Percentiles rank a stretch among this genome's conserved stretches.
Conservation (phyloP, 2,113 vertebrate genomes). For the Merops nubicus region DNA sequence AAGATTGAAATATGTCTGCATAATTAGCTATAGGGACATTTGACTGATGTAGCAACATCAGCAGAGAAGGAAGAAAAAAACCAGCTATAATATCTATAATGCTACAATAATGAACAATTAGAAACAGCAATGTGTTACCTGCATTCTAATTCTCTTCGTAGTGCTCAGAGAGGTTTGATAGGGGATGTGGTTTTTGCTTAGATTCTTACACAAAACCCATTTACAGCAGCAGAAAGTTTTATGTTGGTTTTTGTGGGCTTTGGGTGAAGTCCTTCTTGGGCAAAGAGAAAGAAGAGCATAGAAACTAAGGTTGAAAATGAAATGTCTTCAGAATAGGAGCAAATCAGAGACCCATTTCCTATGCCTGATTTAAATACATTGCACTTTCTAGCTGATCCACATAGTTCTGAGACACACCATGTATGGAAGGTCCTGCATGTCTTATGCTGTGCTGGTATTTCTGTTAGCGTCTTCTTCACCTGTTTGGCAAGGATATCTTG, state of each 20-base stretch:
- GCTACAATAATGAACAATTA: conserved; percentile 56
- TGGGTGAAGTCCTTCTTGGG: neutral
- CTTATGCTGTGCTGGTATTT: neutral
- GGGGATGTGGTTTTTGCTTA: neutral
- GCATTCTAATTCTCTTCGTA: conserved; percentile 21
- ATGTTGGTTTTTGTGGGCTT: neutral
- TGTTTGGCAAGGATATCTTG: neutral
- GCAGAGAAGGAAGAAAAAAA: neutral
- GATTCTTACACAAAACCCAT: neutral
- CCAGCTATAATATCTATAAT: conserved; percentile 17
- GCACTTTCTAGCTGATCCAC: neutral
- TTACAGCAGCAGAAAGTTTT: neutral
- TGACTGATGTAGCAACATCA: conserved; percentile 34
- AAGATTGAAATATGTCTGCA: conserved; percentile 33
- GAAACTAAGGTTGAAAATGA: neutral
- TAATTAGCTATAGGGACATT: conserved; percentile 41
- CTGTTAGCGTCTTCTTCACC: neutral
- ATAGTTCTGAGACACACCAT: neutral
- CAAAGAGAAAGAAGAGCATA: neutral
- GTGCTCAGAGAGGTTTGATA: neutral
- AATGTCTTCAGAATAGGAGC: neutral
- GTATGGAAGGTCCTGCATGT: neutral
- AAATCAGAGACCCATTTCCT: neutral
- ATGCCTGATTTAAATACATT: neutral
- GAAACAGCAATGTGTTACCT: conserved; percentile 13